Percentiles rank a stretch among this genome's conserved stretches.
Conservation (phyloP, 2,888 invertebrate species). For the Aproaerema taeniolella region DNA sequence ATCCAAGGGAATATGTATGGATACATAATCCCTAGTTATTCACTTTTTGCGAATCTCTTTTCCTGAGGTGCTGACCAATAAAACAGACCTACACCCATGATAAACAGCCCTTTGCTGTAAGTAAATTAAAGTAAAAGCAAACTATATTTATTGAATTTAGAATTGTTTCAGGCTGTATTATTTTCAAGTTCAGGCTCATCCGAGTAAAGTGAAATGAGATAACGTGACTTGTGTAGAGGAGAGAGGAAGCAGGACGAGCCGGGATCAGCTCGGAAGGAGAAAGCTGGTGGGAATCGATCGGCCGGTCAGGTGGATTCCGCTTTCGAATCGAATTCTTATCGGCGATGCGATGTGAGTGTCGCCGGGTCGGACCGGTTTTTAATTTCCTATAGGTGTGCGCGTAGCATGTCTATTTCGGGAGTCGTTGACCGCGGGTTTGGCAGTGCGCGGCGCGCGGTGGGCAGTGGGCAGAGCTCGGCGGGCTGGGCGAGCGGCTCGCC, state of each 20-base stretch:
- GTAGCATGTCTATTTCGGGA: slow-evolving; percentile 72
- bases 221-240: too few species aligned
- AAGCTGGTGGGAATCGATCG: slow-evolving; percentile 56
- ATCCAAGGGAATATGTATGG: neutral
- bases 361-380: slow-evolving; percentile 62
- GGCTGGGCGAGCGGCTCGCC: slow-evolving; percentile 12
- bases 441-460: slow-evolving; percentile 29
- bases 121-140: too few species aligned
- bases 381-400: slow-evolving; percentile 58
- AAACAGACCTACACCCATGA: too few species aligned
- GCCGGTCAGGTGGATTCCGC: slow-evolving; percentile 65
- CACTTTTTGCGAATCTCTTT: too few species aligned
- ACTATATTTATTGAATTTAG: too few species aligned
- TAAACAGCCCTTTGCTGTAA: too few species aligned
- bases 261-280: slow-evolving; percentile 26
- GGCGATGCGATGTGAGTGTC: slow-evolving; percentile 45
- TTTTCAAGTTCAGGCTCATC: too few species aligned
- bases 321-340: slow-evolving; percentile 70
- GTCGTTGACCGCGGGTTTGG: slow-evolving; percentile 71
- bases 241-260: slow-evolving; percentile 12
- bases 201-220: too few species aligned
- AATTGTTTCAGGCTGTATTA: too few species aligned
- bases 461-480: slow-evolving; percentile 3
- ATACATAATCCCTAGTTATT: too few species aligned
- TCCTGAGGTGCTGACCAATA: neutral